These are phyloP conservation scores for Phymanthus crucifer DNA, from an alignment of 92 coral and sea anemone species.

Conservation along the genomic window DNA sequence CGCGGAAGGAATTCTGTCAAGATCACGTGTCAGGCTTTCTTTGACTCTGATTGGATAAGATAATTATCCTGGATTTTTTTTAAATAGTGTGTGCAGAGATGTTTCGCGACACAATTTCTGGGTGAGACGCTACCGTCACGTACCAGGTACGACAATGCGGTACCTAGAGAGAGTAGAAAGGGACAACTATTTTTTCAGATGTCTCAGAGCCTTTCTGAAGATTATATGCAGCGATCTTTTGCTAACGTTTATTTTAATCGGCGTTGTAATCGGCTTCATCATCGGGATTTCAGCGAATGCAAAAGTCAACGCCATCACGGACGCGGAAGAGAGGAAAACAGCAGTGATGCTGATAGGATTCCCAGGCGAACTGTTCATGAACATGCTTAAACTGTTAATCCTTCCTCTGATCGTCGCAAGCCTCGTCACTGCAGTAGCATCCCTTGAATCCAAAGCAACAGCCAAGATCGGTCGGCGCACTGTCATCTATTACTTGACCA, in stretches of 20 bases:
- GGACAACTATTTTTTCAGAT: constrained; percentile 6
- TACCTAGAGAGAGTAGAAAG: not conserved
- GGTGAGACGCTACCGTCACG: no score
- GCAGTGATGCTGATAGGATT: constrained; percentile 84
- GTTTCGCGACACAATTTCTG: no score
- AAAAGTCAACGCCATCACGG: constrained; percentile 63
- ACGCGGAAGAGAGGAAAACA: constrained; percentile 69
- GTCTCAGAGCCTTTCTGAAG: constrained; percentile 33
- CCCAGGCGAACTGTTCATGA: constrained; percentile 93
- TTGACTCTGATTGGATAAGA: no score
- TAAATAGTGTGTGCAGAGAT: no score
- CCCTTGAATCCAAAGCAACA: constrained; percentile 78
- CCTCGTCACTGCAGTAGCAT: constrained; percentile 70
- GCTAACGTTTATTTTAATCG: constrained; percentile 69
- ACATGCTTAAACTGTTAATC: constrained; percentile 83
- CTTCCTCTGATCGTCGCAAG: constrained; percentile 88
- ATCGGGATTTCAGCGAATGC: constrained; percentile 72
- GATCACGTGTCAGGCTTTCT: no score
- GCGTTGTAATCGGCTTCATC: constrained; percentile 79
- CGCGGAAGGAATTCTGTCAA: no score
- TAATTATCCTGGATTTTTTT: no score
- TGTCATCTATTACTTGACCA: constrained; percentile 69
- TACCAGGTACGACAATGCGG: not conserved
- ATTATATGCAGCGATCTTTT: constrained; percentile 66
- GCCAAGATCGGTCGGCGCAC: constrained; percentile 91